Conservation (phyloP, 1,140 invertebrate species). For the Diachasmimorpha longicaudata region DNA sequence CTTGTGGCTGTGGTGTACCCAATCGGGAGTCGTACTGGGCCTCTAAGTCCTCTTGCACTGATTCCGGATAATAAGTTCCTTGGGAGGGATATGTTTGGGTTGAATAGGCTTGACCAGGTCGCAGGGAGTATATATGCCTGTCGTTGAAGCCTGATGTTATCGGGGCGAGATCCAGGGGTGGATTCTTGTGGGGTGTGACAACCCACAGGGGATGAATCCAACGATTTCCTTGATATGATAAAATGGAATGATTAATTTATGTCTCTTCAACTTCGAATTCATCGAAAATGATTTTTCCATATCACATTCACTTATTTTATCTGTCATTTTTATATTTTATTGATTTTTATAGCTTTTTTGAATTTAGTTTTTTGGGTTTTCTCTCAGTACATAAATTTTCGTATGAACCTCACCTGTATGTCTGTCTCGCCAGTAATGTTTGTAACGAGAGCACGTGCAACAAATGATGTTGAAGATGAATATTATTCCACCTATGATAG, state of each 20-base stretch:
- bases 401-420: slow-evolving; percentile 72
- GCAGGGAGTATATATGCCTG: slow-evolving; percentile 37
- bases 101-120: slow-evolving; percentile 10
- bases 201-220: slow-evolving; percentile 85
- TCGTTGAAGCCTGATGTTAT: slow-evolving; percentile 61
- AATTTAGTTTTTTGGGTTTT: too few relatives aligned
- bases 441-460: slow-evolving; percentile 80
- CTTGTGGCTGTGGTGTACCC: slow-evolving; percentile 52
- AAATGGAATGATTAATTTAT: too few relatives aligned
- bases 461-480: slow-evolving; percentile 78
- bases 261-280: too few relatives aligned
- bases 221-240: slow-evolving; percentile 70
- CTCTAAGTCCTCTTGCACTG: slow-evolving; percentile 19
- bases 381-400: not conserved
- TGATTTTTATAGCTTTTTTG: not conserved
- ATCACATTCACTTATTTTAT: too few relatives aligned
- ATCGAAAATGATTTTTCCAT: too few relatives aligned
- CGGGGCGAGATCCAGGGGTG: slow-evolving; percentile 80
- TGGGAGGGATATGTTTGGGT: slow-evolving; percentile 32
- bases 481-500: slow-evolving; percentile 71
- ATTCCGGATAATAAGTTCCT: slow-evolving; percentile 20
- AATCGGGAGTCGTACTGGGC: slow-evolving; percentile 43
- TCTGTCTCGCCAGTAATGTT: slow-evolving; percentile 80
- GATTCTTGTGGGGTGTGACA: slow-evolving; percentile 79
- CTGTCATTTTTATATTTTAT: too few relatives aligned